Percentiles rank a stretch among this genome's conserved stretches.
Evolutionary conservation across 2,113 vertebrate species (phyloP).

Genomic region (Maylandia zebra): DNA sequence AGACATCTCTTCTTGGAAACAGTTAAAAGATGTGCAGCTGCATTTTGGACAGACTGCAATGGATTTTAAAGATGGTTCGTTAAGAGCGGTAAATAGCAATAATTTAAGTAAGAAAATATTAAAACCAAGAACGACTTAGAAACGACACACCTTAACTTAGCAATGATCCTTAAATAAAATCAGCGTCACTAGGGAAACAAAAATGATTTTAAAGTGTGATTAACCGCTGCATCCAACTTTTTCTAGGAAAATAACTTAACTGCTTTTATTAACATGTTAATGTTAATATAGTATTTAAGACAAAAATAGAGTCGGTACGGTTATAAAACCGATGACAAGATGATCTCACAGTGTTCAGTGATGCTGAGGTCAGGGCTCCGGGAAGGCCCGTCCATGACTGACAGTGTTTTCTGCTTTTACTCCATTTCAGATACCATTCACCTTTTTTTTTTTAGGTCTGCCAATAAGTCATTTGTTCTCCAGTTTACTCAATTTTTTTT

Average conservation of each 20-base stretch:
- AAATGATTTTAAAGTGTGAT: fast-evolving
- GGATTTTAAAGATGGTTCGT: not conserved
- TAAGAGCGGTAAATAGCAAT: not conserved
- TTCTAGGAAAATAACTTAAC: not conserved
- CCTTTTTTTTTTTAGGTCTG: not conserved
- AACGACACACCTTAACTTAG: fast-evolving
- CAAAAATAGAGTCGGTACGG: not conserved
- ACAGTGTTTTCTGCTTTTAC: not conserved
- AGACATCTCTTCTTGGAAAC: not conserved
- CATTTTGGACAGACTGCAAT: not conserved
- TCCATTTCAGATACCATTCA: not conserved
- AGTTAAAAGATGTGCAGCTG: not conserved
- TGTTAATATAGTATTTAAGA: not conserved
- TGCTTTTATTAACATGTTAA: not conserved
- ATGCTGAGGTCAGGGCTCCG: not conserved
- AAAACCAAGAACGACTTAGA: not conserved
- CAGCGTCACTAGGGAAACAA: not conserved
- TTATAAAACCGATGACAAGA: not conserved
- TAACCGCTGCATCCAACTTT: not conserved
- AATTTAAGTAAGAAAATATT: not conserved
- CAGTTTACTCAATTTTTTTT: not conserved
- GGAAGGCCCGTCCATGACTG: not conserved
- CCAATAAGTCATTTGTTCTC: not conserved
- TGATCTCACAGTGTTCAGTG: not conserved
- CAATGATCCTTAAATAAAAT: not conserved